phyloP scores from a whole-genome alignment of 2,797 vertebrate species.

The Coregonus ussuriensis region DNA sequence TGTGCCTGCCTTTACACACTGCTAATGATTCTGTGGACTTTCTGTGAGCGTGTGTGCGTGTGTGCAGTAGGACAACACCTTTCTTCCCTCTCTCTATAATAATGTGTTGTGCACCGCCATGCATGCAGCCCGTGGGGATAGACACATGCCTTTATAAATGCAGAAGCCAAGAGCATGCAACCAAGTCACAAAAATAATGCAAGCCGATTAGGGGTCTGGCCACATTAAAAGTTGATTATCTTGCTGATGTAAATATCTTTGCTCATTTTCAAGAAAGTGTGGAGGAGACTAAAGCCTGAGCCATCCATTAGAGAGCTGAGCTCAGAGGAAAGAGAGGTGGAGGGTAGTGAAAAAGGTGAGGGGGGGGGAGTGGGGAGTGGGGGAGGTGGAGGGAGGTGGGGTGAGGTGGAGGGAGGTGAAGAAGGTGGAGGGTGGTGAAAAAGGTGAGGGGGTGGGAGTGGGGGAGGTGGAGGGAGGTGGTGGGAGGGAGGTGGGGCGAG shows the following conservation, averaged over 20 bases:
- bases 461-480: too few relatives aligned
- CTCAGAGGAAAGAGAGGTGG: neutral
- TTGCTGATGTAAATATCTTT: conserved; percentile 62
- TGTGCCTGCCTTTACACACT: too few relatives aligned
- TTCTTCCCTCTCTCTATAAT: conserved; percentile 8
- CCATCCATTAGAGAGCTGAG: conserved; percentile 42
- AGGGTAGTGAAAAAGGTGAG: conserved; percentile 22
- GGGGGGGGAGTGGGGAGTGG: conserved; percentile 8
- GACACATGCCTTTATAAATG: conserved; percentile 71
- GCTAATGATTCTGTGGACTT: too few relatives aligned
- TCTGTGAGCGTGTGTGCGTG: neutral
- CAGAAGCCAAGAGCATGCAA: conserved; percentile 45
- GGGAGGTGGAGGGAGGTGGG: conserved; percentile 12
- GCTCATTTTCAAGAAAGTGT: conserved; percentile 58
- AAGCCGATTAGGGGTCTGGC: conserved; percentile 52
- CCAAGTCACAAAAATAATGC: conserved; percentile 67
- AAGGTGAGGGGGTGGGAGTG: too few relatives aligned
- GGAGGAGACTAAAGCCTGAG: conserved; percentile 29
- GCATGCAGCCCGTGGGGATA: conserved; percentile 14
- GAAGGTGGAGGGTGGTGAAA: too few relatives aligned
- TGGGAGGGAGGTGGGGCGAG: conserved; percentile 24
- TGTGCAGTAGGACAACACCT: neutral
- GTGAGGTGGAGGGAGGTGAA: too few relatives aligned
- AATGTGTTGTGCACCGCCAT: neutral
- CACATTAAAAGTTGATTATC: conserved; percentile 68